A percentile compares a stretch with the other conserved stretches of the same genome.
These are phyloP conservation scores for Tillus elongatus DNA, from an alignment of 2,888 invertebrate species.

Conservation along the genomic window DNA sequence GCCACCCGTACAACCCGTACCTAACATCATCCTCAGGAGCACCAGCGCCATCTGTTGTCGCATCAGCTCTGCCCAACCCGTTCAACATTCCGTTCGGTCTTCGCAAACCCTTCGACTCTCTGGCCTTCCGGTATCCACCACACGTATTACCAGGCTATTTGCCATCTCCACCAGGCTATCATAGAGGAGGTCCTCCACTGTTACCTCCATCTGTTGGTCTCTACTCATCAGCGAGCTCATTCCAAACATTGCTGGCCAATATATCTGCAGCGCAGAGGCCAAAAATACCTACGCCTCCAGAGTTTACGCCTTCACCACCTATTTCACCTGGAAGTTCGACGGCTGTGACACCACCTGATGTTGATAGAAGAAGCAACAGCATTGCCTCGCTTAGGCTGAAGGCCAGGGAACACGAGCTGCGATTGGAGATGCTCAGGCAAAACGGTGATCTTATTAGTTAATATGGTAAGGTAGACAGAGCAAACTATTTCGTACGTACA, in stretches of 20 bases:
- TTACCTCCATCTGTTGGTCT: constrained; percentile 54
- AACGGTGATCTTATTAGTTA: constrained; percentile 73
- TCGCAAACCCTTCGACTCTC: constrained; percentile 63
- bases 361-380: constrained; percentile 76
- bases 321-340: constrained; percentile 43
- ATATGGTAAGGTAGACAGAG: too few species aligned
- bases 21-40: constrained; percentile 53
- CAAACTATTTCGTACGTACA: too few species aligned
- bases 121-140: constrained; percentile 65
- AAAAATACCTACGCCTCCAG: constrained; percentile 43
- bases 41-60: constrained; percentile 56
- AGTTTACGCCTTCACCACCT: constrained; percentile 47
- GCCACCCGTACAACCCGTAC: constrained; percentile 83
- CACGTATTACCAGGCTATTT: constrained; percentile 53
- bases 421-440: constrained; percentile 73
- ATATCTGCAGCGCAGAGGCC: constrained; percentile 57
- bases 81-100: constrained; percentile 72
- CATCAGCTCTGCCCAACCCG: constrained; percentile 72
- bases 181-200: constrained; percentile 53
- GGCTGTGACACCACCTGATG: constrained; percentile 49
- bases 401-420: constrained; percentile 81
- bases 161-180: constrained; percentile 43
- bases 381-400: constrained; percentile 80
- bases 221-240: constrained; percentile 57
- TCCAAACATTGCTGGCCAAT: constrained; percentile 78